A percentile compares a stretch with the other conserved stretches of the same genome.
Conservation (phyloP, 2,113 vertebrate species). For the Tachuris rubrigastra region DNA sequence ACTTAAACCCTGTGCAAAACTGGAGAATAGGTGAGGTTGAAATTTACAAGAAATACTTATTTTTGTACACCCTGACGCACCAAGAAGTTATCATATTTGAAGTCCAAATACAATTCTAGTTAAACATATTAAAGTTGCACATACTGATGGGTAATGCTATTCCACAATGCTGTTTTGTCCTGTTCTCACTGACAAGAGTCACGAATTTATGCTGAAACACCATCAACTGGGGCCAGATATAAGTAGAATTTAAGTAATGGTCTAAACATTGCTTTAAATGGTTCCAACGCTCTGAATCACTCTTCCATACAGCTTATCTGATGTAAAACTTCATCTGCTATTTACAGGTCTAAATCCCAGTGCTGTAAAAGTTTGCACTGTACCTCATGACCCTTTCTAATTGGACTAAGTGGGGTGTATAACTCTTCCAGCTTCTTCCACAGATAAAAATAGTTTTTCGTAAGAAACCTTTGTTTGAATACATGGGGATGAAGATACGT, state of each 20-base stretch:
- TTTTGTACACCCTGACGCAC: background rate
- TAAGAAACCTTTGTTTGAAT: background rate
- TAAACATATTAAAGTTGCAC: background rate
- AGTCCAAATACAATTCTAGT: background rate
- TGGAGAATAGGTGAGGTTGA: background rate
- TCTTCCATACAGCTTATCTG: background rate
- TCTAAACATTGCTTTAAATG: background rate
- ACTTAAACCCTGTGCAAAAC: background rate
- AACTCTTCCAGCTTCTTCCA: background rate
- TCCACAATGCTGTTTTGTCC: background rate
- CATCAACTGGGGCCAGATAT: background rate
- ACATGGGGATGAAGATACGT: background rate
- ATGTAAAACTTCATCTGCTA: background rate
- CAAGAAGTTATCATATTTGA: background rate
- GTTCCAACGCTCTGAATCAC: background rate
- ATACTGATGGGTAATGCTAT: fast-evolving
- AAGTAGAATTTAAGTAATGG: background rate
- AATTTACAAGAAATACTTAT: background rate
- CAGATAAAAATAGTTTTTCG: background rate
- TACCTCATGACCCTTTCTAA: background rate
- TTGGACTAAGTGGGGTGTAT: background rate
- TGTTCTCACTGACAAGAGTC: background rate
- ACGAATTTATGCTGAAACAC: background rate
- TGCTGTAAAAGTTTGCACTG: background rate
- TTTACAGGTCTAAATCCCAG: background rate